A percentile compares a stretch with the other conserved stretches of the same genome.
Evolutionary conservation across 2,113 vertebrate genomes (phyloP).

Genomic region (Catharus fuscescens): DNA sequence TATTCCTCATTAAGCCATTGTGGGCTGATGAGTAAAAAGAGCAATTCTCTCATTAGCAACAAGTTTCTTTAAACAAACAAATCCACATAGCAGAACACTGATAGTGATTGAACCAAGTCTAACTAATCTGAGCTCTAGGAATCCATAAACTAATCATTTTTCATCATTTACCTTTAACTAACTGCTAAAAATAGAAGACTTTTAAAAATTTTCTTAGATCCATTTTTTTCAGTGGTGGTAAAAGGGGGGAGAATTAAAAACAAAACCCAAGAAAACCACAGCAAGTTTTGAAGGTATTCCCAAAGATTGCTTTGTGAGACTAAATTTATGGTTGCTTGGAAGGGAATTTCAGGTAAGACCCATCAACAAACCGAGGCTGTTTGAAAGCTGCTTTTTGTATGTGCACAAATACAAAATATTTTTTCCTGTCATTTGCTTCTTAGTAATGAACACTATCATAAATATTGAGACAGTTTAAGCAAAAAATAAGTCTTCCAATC

Average conservation of each 20-base stretch:
- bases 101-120: background rate
- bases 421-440: background rate
- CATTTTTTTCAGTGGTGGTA: background rate
- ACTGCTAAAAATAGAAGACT: background rate
- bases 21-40: background rate
- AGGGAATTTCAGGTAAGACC: background rate
- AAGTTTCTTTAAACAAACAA: background rate
- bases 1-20: background rate
- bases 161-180: background rate
- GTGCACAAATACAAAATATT: background rate
- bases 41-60: background rate
- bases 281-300: background rate
- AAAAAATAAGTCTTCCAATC: background rate
- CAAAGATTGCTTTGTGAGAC: accelerated
- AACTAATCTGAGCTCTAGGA: background rate
- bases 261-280: background rate
- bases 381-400: background rate
- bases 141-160: background rate
- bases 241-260: too few relatives aligned
- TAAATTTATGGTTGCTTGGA: background rate
- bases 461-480: background rate
- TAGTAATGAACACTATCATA: background rate
- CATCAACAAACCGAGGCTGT: background rate
- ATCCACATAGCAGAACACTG: background rate
- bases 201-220: too few relatives aligned